Evolutionary conservation across 1,140 invertebrate genomes (phyloP), one percentile per base, ranked within the genome.

Genomic region (Pinna nobilis): DNA sequence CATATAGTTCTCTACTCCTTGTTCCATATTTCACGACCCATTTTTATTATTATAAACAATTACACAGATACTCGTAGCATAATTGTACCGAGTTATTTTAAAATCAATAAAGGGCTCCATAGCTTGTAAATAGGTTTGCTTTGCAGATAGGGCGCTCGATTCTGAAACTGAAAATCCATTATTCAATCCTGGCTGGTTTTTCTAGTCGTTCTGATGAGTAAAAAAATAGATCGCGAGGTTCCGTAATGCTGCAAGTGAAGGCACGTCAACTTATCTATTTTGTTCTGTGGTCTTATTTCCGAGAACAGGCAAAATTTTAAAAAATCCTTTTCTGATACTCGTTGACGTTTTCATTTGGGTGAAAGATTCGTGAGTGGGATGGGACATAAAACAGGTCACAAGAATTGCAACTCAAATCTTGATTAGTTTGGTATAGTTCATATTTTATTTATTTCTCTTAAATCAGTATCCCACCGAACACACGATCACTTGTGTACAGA

Each of bases 401-500:
- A 51, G 11, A 51, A 7, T 23, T 13, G 20, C 9, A 13, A 13
- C 9, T 23, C 11, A 51, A 23, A 51, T 51, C 7, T 51, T 11
- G 6, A 11, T 51, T 51, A 20, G 9, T 51, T 51, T n/a, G n/a
- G n/a, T 53, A 53, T 9, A 53, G 32, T 13, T 23, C 4, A 6
- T 4, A 53, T 65, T 7, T 32, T 37, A 2, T n/a, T 53, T 30
- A 37, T 65, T 37, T 72, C 0, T 60, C 66, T 28, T 47, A 3
- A 47, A 53, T 15, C 67, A 84, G 82, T 1, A 59, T 81, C 18
- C 65, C 79, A 0, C 92, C 94, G 3, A 93, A 96, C 84, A 88
- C 96, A 30, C 91, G 94, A 41, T 87, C 88, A 35, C 86, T 89
- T 20, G 90, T 91, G 9, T 91, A 91, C 77, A 87, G 84, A 69